Evolutionary conservation across 1,140 invertebrate species (phyloP).

Genomic region (Acyrthosiphon pisum): DNA sequence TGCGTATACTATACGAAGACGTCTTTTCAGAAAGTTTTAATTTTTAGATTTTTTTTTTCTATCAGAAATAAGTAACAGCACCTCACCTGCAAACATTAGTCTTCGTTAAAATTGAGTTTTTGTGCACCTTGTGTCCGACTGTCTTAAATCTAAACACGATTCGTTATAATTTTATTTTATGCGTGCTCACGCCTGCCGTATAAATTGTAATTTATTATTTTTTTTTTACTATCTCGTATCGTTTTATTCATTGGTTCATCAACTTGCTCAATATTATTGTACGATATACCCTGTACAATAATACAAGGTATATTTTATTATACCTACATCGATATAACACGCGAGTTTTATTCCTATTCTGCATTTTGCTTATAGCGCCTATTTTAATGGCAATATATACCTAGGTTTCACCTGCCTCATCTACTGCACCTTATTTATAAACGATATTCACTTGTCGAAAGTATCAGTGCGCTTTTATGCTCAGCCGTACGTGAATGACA

Average conservation of each 20-base stretch:
- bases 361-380: neutral
- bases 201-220: neutral
- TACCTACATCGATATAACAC: too few species aligned
- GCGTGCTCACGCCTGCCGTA: neutral
- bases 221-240: neutral
- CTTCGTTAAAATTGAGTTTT: neutral
- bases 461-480: neutral
- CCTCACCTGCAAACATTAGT: neutral
- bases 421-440: neutral
- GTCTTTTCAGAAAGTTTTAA: neutral
- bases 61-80: neutral
- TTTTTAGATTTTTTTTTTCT: neutral
- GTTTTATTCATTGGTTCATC: constrained; percentile 1
- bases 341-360: neutral
- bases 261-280: neutral
- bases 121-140: neutral
- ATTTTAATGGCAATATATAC: neutral
- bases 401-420: neutral
- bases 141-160: neutral
- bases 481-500: neutral
- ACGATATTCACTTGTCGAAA: neutral
- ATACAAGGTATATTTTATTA: neutral
- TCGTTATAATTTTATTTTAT: neutral
- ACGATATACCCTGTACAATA: neutral
- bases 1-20: too few species aligned